These are phyloP conservation scores for Nipponacmea schrenckii DNA, from an alignment of 2,888 invertebrate species.

Conservation along the genomic window DNA sequence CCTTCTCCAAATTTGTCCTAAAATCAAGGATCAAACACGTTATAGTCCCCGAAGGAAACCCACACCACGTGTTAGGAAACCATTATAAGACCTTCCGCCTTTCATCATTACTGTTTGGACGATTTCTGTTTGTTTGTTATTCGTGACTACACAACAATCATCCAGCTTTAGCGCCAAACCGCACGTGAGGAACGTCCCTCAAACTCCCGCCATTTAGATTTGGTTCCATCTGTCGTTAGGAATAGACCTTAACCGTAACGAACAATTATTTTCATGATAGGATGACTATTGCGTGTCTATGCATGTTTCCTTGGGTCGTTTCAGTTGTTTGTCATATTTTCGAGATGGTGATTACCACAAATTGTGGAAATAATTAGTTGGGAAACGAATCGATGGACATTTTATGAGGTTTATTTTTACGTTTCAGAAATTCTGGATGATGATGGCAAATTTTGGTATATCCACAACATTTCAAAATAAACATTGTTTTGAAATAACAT, in stretches of 20 bases:
- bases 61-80: not conserved
- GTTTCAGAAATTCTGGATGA: too few species aligned
- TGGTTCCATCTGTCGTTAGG: slow-evolving; percentile 1
- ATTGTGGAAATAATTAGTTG: too few species aligned
- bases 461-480: too few species aligned
- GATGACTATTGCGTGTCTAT: not conserved
- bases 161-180: not conserved
- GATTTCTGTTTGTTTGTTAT: not conserved
- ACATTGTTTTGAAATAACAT: too few species aligned
- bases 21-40: not conserved
- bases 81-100: not conserved
- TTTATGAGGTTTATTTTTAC: too few species aligned
- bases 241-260: not conserved
- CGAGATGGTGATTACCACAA: too few species aligned
- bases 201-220: not conserved
- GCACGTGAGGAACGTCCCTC: not conserved
- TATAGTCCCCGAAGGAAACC: not conserved
- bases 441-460: too few species aligned
- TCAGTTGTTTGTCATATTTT: not conserved
- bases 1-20: not conserved
- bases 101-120: not conserved
- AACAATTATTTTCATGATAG: not conserved
- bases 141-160: not conserved
- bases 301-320: not conserved
- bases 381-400: too few species aligned